A percentile compares a stretch with the other conserved stretches of the same genome.
phyloP scores from a whole-genome alignment of 1,140 invertebrate species.

The Drosophila grimshawi region DNA sequence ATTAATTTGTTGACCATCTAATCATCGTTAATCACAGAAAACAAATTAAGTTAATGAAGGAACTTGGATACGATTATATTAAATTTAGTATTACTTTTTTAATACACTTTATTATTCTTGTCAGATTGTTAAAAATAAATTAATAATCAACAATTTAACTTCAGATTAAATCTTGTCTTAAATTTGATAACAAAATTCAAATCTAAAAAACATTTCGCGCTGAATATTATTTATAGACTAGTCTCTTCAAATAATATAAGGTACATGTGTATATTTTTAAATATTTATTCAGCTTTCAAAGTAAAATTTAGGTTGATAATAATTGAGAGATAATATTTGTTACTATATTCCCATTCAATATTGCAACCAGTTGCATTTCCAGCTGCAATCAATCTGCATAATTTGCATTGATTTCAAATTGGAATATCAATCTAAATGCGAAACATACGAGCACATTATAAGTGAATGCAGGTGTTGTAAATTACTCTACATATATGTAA shows the following conservation, averaged over 20 bases:
- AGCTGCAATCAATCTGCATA: conserved; percentile 9
- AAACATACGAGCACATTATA: conserved; percentile 8
- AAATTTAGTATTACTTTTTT: not conserved
- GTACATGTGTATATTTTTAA: not conserved
- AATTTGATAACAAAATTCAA: conserved; percentile 8
- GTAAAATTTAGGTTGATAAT: not conserved
- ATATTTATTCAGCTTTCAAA: not conserved
- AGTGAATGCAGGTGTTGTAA: conserved; percentile 59
- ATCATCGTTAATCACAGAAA: too few relatives aligned
- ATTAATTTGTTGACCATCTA: too few relatives aligned
- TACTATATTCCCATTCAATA: not conserved
- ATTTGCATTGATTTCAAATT: conserved; percentile 15
- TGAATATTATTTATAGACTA: not conserved
- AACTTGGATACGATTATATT: too few relatives aligned
- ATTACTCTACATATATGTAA: conserved; percentile 4
- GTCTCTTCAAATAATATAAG: too few relatives aligned
- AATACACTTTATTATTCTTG: too few relatives aligned
- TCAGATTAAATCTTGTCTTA: not conserved
- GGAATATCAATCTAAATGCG: conserved; percentile 1
- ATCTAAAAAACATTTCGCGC: not conserved
- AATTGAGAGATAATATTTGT: not conserved
- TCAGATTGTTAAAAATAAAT: not conserved
- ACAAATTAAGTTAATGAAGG: too few relatives aligned
- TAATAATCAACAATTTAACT: not conserved
- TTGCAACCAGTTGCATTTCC: not conserved